Base-by-base conservation (phyloP, 2,888 invertebrate genomes). In the Trichogramma dendrolimi region DNA sequence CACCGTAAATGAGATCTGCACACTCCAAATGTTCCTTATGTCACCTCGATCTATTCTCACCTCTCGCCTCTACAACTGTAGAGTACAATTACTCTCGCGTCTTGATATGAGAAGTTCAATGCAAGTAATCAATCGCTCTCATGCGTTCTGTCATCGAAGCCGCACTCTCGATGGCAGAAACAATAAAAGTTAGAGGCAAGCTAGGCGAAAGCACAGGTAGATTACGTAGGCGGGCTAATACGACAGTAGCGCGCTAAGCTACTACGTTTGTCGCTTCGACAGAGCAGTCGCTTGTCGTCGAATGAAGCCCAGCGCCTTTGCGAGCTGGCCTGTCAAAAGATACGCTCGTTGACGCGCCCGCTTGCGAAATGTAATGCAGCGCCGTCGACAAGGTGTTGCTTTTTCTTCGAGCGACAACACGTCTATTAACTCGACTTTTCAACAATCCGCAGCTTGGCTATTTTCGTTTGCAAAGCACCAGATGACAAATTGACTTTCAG, bases 361-460 rank as follows among this genome's bases (percentile, higher is more conserved):
- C 47, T 60, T 60, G 42, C 27, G 38, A 60, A 55, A 55, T 10
- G 5, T 10, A 14, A 27, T 27, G 27, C 27, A 27, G 27, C 27
- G 27, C 27, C 27, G 42, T 56, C 52, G 59, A 59, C 62, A 55
- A 49, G 39, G 27, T 52, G 49, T 59, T 40, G 44, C 52, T 58
- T 50, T 46, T 27, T 27, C 27, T 27, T 27, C 27, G 27, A 27
- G 46, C 27, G 52, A 55, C 55, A 55, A 52, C 27, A 27, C 52
- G 58, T 58, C 51, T 41, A 11, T 11, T 41, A 41, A 6, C 7
- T 49, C 55, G 46, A 41, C 44, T 39, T 51, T 51, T 57, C 43
- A 11, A 58, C 58, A 27, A 27, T 27, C 27, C 27, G 27, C 27
- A 27, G 27, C 27, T 27, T 27, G 27, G 27, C 27, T 27, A 27